These are phyloP conservation scores for Poecilia latipinna DNA, from an alignment of 2,113 vertebrate species.

Conservation along the genomic window DNA sequence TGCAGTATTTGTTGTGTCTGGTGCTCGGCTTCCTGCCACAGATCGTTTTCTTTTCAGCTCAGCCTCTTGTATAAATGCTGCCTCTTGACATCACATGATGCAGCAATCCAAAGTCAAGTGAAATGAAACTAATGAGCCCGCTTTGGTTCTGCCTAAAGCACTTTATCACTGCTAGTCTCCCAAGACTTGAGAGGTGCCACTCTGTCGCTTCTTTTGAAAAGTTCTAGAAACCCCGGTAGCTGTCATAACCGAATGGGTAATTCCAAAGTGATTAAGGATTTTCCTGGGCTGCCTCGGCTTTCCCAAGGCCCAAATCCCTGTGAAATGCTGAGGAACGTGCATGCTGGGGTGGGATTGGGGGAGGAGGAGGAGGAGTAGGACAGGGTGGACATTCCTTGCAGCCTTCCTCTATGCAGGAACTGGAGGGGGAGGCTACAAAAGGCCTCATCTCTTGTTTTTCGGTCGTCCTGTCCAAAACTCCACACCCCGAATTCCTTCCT, in stretches of 20 bases:
- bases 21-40: not conserved
- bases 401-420: constrained; percentile 72
- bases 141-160: constrained; percentile 8
- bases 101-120: not conserved
- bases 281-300: constrained; percentile 73
- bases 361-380: constrained; percentile 5
- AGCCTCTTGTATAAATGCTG: constrained; percentile 15
- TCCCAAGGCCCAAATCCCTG: constrained; percentile 82
- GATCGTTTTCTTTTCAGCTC: not conserved
- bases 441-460: constrained; percentile 80
- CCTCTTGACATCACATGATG: constrained; percentile 20
- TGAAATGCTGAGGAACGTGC: constrained; percentile 77
- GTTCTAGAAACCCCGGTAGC: constrained; percentile 53
- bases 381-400: constrained; percentile 73
- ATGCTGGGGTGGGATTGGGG: constrained; percentile 44
- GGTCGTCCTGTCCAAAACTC: constrained; percentile 57
- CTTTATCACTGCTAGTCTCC: constrained; percentile 21
- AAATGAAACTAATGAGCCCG: constrained; percentile 25
- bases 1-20: not conserved
- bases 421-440: constrained; percentile 76
- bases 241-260: constrained; percentile 70
- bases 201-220: constrained; percentile 59
- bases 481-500: constrained; percentile 57
- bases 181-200: constrained; percentile 59
- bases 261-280: constrained; percentile 79